Evolutionary conservation across 2,113 vertebrate species (phyloP).

Genomic region (Eudorcas thomsonii): DNA sequence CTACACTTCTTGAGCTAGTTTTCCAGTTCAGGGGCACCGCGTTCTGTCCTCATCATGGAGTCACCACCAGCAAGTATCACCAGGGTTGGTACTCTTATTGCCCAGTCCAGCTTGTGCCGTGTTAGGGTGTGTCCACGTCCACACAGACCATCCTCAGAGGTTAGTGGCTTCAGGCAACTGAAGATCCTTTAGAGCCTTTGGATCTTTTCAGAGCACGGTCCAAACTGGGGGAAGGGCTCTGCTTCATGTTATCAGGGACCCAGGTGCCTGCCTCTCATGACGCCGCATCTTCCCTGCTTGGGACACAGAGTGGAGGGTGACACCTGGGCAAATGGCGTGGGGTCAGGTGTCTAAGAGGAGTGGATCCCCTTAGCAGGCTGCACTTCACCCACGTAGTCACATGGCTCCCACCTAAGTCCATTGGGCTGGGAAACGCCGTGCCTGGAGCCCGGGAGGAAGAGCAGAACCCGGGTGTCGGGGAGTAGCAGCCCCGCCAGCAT

Average conservation of each 20-base stretch:
- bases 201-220: neutral
- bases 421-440: fast-evolving
- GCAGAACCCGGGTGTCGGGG: fast-evolving
- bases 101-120: fast-evolving
- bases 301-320: neutral
- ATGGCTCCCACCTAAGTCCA: neutral
- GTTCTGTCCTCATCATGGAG: neutral
- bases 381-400: no score
- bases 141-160: neutral
- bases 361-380: neutral
- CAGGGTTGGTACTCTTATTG: neutral
- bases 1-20: neutral
- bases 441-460: fast-evolving
- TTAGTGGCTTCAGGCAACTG: neutral
- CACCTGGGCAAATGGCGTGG: fast-evolving
- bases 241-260: neutral
- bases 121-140: neutral
- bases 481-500: neutral
- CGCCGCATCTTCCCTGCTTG: neutral
- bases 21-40: no score
- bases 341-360: neutral
- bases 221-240: neutral
- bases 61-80: neutral
- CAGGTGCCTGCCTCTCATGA: fast-evolving
- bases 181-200: neutral